These are phyloP conservation scores for Potorous gilbertii DNA, from an alignment of 2,797 vertebrate species.

Conservation along the genomic window DNA sequence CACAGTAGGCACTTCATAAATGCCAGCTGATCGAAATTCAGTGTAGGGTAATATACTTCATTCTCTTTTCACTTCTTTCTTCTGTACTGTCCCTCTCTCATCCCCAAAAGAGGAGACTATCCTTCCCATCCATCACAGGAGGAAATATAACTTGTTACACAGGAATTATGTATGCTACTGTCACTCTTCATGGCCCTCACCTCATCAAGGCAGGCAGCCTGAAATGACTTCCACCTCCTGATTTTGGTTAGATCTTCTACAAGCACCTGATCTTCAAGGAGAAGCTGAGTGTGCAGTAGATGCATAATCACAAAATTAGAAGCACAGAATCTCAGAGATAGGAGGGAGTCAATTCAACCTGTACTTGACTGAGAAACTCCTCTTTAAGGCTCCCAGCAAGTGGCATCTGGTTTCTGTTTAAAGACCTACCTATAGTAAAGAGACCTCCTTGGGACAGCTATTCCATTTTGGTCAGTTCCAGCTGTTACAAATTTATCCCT, in stretches of 20 bases:
- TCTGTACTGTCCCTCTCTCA: conserved; percentile 49
- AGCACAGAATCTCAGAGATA: neutral
- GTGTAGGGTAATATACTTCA: conserved; percentile 51
- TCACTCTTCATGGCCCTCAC: conserved; percentile 56
- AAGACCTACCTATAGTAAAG: neutral
- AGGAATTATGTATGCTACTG: conserved; percentile 66
- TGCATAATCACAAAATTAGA: neutral
- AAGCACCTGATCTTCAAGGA: conserved; percentile 60
- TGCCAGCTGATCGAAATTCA: neutral
- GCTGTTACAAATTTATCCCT: neutral
- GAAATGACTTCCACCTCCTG: conserved; percentile 76
- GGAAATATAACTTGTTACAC: conserved; percentile 65
- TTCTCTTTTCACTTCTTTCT: conserved; percentile 59
- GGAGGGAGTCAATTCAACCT: neutral
- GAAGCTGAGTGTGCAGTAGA: conserved; percentile 47
- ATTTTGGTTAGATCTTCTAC: conserved; percentile 61
- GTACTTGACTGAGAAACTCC: neutral
- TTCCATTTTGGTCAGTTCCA: neutral
- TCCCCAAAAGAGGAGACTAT: conserved; percentile 11
- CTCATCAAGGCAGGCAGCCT: conserved; percentile 57
- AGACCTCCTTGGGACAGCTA: neutral
- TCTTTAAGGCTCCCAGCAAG: neutral
- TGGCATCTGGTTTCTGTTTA: neutral
- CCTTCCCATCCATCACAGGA: conserved; percentile 61
- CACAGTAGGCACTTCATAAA: neutral